Base-by-base conservation (phyloP, 1,140 invertebrate genomes). In the Pachypsylla venusta region DNA sequence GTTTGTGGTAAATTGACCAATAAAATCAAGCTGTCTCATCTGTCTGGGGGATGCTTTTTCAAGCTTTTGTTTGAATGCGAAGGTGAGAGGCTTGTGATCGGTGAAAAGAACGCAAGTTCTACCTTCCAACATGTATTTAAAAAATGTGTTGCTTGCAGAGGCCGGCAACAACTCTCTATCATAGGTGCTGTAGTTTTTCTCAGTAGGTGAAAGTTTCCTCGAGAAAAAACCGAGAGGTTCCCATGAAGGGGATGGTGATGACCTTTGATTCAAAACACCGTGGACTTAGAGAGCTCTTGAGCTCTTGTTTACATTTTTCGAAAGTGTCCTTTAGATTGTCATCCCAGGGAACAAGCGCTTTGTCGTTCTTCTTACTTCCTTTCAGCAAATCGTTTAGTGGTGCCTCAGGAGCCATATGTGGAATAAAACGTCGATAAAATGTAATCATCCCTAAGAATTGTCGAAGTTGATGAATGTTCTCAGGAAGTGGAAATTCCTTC, bases 131-230 rank as follows among this genome's bases (percentile, higher is more conserved):
- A 72, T 64, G 57, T 73, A 67, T 10, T 64, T 62, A 62, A 77
- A 76, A 53, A 71, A 67, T 59, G 70, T 65, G 0, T 75, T 62
- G 7, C 66, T 66, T n/a, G 62, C 56, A 62, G 75, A 77, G 19
- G 74, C 69, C 0, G 72, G 74, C 3, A 76, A 57, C 1, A 77
- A 61, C 63, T 78, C 74, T 12, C 70, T 58, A 59, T 75, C 73
- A 64, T 71, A 76, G 2, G 70, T 66, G n/a, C 64, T 64, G 53
- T 73, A 73, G 24, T 68, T 67, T 22, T 55, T 28, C 62, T 75
- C 65, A 0, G 66, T 56, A 20, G 62, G 39, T 7, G 35, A 66
- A 0, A 74, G 57, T 60, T 71, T 73, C 54, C 65, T 67, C 14
- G 70, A 72, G 56, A 72, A 73, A 59, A 73, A 75, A 27, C 64